phyloP scores from a whole-genome alignment of 2,113 vertebrate genomes.

The Leptodactylus fuscus region DNA sequence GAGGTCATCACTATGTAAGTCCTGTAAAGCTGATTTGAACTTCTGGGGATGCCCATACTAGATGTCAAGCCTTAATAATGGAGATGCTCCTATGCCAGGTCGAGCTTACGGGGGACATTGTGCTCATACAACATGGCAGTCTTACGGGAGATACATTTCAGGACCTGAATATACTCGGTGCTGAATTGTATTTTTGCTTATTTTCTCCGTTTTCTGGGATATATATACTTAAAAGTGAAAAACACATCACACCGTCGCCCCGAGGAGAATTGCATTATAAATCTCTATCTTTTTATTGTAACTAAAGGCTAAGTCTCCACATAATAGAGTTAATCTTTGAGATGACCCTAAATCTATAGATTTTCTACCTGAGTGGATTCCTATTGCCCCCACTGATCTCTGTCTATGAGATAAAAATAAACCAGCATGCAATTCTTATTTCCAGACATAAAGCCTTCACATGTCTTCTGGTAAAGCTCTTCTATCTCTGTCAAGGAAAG shows the following conservation, averaged over 20 bases:
- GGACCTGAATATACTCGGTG: background rate
- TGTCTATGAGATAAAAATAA: constrained; percentile 38
- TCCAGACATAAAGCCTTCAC: constrained; percentile 22
- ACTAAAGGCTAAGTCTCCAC: constrained; percentile 4
- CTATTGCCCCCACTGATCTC: constrained; percentile 47
- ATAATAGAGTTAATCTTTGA: constrained; percentile 24
- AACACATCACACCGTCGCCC: background rate
- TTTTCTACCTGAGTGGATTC: constrained; percentile 51
- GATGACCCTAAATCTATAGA: constrained; percentile 51
- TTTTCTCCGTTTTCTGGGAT: background rate
- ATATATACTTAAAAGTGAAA: background rate
- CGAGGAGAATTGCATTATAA: constrained; percentile 30
- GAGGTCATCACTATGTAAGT: too few species aligned
- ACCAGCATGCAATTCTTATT: constrained; percentile 3
- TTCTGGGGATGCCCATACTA: too few species aligned
- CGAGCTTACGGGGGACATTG: too few species aligned
- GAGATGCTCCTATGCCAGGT: too few species aligned
- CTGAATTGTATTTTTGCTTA: background rate
- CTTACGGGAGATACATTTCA: too few species aligned
- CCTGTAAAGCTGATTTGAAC: too few species aligned
- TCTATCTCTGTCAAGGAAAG: background rate
- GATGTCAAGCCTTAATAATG: too few species aligned
- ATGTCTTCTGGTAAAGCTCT: background rate
- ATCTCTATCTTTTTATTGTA: constrained; percentile 26
- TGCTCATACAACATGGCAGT: too few species aligned